These are phyloP conservation scores for Mechanitis mazaeus DNA, from an alignment of 2,888 invertebrate genomes.

Conservation along the genomic window DNA sequence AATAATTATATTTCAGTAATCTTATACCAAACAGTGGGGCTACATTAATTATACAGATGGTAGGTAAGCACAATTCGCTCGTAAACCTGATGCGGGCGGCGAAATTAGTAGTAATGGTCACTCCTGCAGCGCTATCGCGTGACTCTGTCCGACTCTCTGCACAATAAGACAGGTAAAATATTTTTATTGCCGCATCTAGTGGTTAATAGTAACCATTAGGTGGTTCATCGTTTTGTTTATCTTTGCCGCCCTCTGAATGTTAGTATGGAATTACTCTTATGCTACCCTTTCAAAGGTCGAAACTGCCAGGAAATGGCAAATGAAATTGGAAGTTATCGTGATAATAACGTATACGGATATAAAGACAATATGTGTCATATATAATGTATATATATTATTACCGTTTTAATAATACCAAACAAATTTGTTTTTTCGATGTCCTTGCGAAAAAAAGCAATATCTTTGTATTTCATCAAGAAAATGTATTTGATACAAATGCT, in stretches of 20 bases:
- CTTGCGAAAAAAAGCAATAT: slow-evolving; percentile 1
- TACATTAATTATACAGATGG: slow-evolving; percentile 5
- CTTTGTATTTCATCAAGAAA: slow-evolving; percentile 9
- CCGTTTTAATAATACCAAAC: neutral
- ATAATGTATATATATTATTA: too few relatives aligned
- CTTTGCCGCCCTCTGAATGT: slow-evolving; percentile 15
- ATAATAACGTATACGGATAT: neutral
- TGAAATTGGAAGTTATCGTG: slow-evolving; percentile 4
- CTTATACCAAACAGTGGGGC: neutral
- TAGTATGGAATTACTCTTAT: slow-evolving; percentile 2
- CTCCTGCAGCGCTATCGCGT: slow-evolving; percentile 48
- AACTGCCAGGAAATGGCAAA: slow-evolving; percentile 2
- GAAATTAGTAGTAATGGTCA: slow-evolving; percentile 57
- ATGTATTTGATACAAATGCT: slow-evolving; percentile 10
- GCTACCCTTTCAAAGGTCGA: slow-evolving; percentile 5
- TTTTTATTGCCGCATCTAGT: slow-evolving; percentile 57
- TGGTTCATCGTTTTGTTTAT: slow-evolving; percentile 55
- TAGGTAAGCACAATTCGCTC: slow-evolving; percentile 27
- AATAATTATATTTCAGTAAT: too few relatives aligned
- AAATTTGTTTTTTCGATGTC: neutral
- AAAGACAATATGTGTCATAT: too few relatives aligned
- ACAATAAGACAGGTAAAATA: slow-evolving; percentile 55
- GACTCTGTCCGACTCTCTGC: slow-evolving; percentile 41
- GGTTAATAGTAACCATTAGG: slow-evolving; percentile 54
- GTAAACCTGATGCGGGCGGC: slow-evolving; percentile 34